Conservation (phyloP, 2,113 vertebrate genomes). For the Neodon shergylaensis region DNA sequence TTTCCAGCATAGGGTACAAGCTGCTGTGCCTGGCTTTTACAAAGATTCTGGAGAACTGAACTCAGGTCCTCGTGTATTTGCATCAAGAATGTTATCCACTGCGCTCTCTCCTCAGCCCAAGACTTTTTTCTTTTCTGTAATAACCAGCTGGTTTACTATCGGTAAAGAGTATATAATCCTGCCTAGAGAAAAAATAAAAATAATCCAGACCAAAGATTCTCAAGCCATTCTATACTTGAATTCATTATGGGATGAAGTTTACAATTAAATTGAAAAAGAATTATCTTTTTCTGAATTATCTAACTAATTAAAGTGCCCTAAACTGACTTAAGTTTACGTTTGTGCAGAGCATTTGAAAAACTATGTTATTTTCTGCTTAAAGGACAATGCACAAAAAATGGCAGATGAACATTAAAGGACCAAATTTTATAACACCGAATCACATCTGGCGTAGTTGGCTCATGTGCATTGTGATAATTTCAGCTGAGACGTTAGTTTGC, state of each 20-base stretch:
- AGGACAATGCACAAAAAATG: neutral
- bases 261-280: neutral
- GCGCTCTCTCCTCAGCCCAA: too few relatives aligned
- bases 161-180: neutral
- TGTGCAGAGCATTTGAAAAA: neutral
- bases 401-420: neutral
- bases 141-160: neutral
- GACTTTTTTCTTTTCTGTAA: neutral
- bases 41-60: neutral
- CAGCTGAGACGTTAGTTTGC: slow-evolving; percentile 17
- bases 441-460: neutral
- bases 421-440: neutral
- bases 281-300: neutral
- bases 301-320: neutral
- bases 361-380: neutral
- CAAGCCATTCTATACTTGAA: neutral
- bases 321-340: slow-evolving; percentile 5
- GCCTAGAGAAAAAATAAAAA: neutral
- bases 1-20: neutral
- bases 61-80: neutral
- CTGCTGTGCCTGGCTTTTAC: neutral
- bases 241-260: neutral
- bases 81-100: neutral
- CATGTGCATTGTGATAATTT: neutral
- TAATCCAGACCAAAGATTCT: neutral